Conservation (phyloP, 2,888 invertebrate genomes). For the Pterostichus niger region DNA sequence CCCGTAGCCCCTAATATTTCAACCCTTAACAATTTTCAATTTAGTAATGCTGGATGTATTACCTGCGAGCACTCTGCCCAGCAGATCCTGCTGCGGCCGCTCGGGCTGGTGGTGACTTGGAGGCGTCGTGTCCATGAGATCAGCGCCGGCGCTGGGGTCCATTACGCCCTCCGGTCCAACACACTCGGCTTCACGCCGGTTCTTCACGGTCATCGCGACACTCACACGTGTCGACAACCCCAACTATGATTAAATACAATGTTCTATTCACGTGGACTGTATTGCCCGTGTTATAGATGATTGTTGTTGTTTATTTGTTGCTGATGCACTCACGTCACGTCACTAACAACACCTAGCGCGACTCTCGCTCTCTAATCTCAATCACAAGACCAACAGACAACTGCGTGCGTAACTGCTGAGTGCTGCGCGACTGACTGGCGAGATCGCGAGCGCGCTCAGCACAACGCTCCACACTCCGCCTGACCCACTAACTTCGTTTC, state of each 20-base stretch:
- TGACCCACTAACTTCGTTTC: slow-evolving; percentile 78
- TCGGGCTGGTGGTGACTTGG: slow-evolving; percentile 70
- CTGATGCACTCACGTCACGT: slow-evolving; percentile 30
- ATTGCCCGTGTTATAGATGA: too few species aligned
- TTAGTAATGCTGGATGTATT: slow-evolving; percentile 69
- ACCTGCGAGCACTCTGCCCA: slow-evolving; percentile 82
- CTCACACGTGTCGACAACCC: slow-evolving; percentile 60
- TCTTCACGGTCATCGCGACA: slow-evolving; percentile 79
- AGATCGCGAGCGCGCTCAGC: slow-evolving; percentile 72
- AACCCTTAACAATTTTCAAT: slow-evolving; percentile 7
- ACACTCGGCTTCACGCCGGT: slow-evolving; percentile 79
- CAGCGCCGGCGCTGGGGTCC: slow-evolving; percentile 57
- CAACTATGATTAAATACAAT: neutral
- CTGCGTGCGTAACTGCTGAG: slow-evolving; percentile 31
- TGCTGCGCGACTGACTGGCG: slow-evolving; percentile 68
- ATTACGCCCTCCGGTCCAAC: slow-evolving; percentile 75
- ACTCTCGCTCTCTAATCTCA: slow-evolving; percentile 26
- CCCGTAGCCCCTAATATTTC: slow-evolving; percentile 17
- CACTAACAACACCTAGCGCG: slow-evolving; percentile 1
- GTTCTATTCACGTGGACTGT: neutral
- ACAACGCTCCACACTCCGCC: slow-evolving; percentile 69
- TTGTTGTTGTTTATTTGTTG: neutral
- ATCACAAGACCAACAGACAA: neutral
- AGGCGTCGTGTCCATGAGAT: slow-evolving; percentile 69
- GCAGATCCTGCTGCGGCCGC: slow-evolving; percentile 77